phyloP scores from a whole-genome alignment of 37 sponge, comb jelly and placozoan genomes.

The Crambe crambe region DNA sequence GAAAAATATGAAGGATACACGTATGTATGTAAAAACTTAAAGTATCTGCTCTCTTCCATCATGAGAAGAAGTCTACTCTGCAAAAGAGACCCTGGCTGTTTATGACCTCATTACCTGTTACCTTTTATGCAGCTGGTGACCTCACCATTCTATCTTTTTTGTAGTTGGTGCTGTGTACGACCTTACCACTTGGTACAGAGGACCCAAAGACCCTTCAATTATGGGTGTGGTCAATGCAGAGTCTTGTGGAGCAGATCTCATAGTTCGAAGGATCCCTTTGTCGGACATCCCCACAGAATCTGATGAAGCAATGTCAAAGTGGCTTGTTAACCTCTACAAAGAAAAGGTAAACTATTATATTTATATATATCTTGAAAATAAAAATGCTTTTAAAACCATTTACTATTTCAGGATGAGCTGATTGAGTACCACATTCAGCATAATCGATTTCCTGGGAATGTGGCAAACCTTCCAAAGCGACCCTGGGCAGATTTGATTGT shows the following conservation, averaged over 20 bases:
- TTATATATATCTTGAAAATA: neutral
- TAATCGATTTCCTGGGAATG: conserved; percentile 40
- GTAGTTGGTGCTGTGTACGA: conserved; percentile 76
- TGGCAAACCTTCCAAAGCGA: conserved; percentile 23
- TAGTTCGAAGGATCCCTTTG: conserved; percentile 39
- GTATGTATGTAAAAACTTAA: conserved; percentile 18
- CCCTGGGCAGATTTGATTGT: conserved; percentile 58
- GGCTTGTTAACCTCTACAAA: conserved; percentile 62
- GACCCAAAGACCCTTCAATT: conserved; percentile 39
- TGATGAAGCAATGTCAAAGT: conserved; percentile 43
- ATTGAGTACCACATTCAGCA: conserved; percentile 57
- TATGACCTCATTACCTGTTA: neutral
- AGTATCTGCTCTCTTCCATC: neutral
- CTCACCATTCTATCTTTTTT: neutral
- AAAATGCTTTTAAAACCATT: neutral
- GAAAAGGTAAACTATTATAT: conserved; percentile 50
- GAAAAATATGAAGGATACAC: conserved; percentile 43
- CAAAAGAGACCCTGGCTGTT: neutral
- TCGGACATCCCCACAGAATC: conserved; percentile 43
- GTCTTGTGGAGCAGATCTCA: conserved; percentile 52
- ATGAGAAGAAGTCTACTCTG: too few species aligned
- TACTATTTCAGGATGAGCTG: conserved; percentile 63
- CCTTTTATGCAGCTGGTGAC: neutral
- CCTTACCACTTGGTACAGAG: conserved; percentile 60
- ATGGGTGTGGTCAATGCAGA: conserved; percentile 65